Evolutionary conservation across 2,888 invertebrate species (phyloP), one percentile per base, ranked within the genome.

Genomic region (Sylvicola fuscatus): DNA sequence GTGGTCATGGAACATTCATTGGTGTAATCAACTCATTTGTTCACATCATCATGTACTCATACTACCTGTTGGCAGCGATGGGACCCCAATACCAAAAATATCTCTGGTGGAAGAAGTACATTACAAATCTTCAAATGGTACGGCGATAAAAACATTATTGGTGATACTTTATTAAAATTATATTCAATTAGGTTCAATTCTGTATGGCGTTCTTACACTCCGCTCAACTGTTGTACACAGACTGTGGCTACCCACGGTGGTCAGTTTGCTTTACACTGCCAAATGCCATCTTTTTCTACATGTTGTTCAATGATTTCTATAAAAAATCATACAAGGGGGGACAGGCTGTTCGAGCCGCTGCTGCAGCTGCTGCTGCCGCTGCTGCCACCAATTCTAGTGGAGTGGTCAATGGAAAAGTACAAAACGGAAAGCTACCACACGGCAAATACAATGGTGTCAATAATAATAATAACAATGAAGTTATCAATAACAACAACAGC

Each of bases 41-140:
- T 13, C 93, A 93, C 52, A 80, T 92, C 43, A 68, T 93, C 44
- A 93, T 93, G 92, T 93, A 93, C 55, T 65, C 76, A 2, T 93
- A 93, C 56, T 90, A 90, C 49, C 67, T 92, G 64, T 53, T 92
- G 38, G 77, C 93, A 1, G 89, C 90, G 1, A 63, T 89, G 51
- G 83, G 92, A 17, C 92, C 90, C 0, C 68, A 76, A 46, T 79
- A 76, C 56, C 84, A 84, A 52, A 76, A 77, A 56, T 89, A 82
- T 52, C 62, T 92, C 42, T 89, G 86, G 76, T 92, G 92, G 92
- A 92, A 92, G 60, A 80, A 75, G 45, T 79, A 92, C 57, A 77
- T 93, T 46, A 92, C 92, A 17, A 77, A 74, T 16, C 61, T 92
- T 51, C 90, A 89, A 67, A 82, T 90, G 75, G 86, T 86, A 64